Evolutionary conservation across 2,113 vertebrate species (phyloP).

Genomic region (Spilogale gracilis): DNA sequence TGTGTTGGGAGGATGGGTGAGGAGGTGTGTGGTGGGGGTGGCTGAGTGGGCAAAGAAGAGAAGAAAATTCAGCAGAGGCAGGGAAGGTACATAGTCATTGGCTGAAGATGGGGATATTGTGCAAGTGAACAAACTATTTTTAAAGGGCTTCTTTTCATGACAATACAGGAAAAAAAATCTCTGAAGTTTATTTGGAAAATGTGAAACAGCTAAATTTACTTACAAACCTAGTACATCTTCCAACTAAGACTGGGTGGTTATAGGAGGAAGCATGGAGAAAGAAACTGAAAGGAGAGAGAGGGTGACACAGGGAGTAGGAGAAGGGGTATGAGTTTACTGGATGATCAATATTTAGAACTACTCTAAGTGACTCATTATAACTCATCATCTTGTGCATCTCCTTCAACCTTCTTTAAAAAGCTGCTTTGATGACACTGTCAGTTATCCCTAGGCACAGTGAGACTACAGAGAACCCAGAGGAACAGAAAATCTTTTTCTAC

Average conservation of each 20-base stretch:
- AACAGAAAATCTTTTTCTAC: background rate
- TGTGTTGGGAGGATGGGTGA: background rate
- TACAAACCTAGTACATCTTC: background rate
- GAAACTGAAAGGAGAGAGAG: background rate
- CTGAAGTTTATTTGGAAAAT: slow-evolving; percentile 75
- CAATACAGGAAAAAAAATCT: slow-evolving; percentile 29
- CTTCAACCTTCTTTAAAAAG: background rate
- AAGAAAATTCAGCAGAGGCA: slow-evolving; percentile 32
- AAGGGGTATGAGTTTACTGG: background rate
- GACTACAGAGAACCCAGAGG: background rate
- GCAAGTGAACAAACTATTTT: slow-evolving; percentile 65
- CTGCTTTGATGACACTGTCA: background rate
- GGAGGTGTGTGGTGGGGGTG: background rate
- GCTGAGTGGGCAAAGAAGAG: slow-evolving; percentile 38
- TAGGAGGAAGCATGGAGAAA: background rate
- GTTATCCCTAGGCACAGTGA: background rate
- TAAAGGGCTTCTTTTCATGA: slow-evolving; percentile 68
- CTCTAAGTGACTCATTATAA: background rate
- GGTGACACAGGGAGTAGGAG: background rate
- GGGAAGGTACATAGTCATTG: slow-evolving; percentile 38
- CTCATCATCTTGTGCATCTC: background rate
- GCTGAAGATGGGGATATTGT: slow-evolving; percentile 61
- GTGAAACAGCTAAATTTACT: slow-evolving; percentile 59
- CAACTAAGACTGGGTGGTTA: background rate
- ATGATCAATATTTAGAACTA: background rate